Base-by-base conservation (phyloP, 2,113 vertebrate species). In the Zeus faber region DNA sequence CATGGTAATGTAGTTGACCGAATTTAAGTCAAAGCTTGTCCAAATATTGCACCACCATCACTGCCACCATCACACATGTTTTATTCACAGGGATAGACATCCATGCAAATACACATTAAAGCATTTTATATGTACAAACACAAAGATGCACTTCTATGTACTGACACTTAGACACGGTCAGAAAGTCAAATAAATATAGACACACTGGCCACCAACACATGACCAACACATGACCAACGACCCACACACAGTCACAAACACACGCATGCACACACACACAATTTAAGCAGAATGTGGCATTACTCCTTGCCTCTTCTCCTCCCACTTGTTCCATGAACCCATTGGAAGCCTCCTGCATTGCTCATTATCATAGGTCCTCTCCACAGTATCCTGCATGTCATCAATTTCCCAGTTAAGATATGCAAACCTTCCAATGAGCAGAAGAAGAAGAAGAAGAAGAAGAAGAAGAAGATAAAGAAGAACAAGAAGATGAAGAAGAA, bases 1-100 rank as follows among this genome's bases (percentile, higher is more conserved):
- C 87, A 87, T 89, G 85, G 87, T 74, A 82, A 89, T 87, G 54
- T 68, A 35, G 67, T 80, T 89, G 84, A 89, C 85, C 82, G 84
- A 86, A 81, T 89, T 84, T 81, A 72, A 69, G 55, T 82, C 41
- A 55, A 75, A 74, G 70, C 64, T 67, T 73, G n/a, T n/a, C n/a
- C n/a, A n/a, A n/a, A n/a, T n/a, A n/a, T n/a, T n/a, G n/a, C n/a
- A n/a, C n/a, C n/a, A n/a, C n/a, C n/a, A 47, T 23, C 40, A 26
- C 27, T 45, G 24, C 48, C 33, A 17, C 22, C 46, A 22, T 21
- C n/a, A 11, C n/a, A n/a, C n/a, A n/a, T n/a, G n/a, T n/a, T n/a
- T n/a, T n/a, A n/a, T n/a, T n/a, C n/a, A n/a, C n/a, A n/a, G n/a
- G n/a, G n/a, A n/a, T n/a, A n/a, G n/a, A n/a, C n/a, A n/a, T n/a